Evolutionary conservation across 2,888 invertebrate species (phyloP), one percentile per base, ranked within the genome.

Genomic region (Agelastica alni): DNA sequence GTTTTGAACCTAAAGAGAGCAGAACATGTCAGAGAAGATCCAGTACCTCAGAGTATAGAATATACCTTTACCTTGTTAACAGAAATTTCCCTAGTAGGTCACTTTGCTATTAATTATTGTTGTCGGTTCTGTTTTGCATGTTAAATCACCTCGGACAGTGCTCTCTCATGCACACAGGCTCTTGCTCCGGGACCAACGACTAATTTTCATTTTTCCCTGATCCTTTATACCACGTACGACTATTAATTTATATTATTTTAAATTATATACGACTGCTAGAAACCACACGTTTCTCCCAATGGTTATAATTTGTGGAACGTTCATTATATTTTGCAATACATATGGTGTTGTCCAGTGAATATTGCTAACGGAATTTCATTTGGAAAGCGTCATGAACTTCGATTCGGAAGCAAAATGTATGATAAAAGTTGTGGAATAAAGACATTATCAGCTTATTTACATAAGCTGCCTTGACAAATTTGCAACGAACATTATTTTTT

Each of bases 41-140:
- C 46, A 16, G 22, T 47, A 47, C 37, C 28, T 37, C 10, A 5
- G 46, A 36, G 46, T 47, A 47, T 47, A 47, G 36, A 36, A 36
- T n/a, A n/a, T 47, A 47, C 46, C 46, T 47, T 47, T 36, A 47
- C 22, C 46, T 36, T 37, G 36, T 36, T 47, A 47, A 37, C 46
- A 47, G 46, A 47, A 37, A 47, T 47, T 47, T 47, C 46, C 46
- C 46, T 47, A 47, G 37, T 47, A 47, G 46, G 46, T 47, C 46
- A 47, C 46, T 28, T 26, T 26, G 46, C 46, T 36, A 47, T 47
- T 47, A 47, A 47, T 47, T 47, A 47, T 47, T 47, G 46, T 47
- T 20, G 20, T 36, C 46, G 46, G 36, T 47, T 47, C 36, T 47
- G 36, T 47, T 47, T 28, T 47, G 46, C 46, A 47, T 47, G 46